These are phyloP conservation scores for Serrognathus titanus DNA, from an alignment of 2,888 invertebrate genomes.

Conservation along the genomic window DNA sequence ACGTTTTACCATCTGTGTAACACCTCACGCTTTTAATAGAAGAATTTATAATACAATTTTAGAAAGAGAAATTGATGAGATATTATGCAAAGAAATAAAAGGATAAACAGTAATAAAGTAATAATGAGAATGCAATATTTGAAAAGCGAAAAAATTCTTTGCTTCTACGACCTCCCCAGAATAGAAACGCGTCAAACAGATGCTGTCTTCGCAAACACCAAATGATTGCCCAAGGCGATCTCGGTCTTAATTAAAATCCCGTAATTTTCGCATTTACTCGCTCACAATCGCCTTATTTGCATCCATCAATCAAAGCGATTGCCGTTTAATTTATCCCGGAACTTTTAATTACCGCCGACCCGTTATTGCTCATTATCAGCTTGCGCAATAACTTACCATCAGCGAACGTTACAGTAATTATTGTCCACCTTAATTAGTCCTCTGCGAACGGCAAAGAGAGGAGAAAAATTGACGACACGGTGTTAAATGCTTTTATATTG, in stretches of 20 bases:
- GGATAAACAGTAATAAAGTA: neutral
- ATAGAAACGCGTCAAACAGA: neutral
- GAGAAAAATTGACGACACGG: conserved; percentile 24
- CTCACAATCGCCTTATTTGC: conserved; percentile 14
- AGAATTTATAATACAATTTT: neutral
- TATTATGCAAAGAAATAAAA: conserved; percentile 10
- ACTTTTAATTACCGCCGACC: conserved; percentile 11
- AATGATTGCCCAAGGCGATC: no score
- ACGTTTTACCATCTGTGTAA: no score
- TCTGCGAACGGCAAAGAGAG: conserved; percentile 9
- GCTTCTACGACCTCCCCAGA: neutral
- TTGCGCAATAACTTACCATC: conserved; percentile 11
- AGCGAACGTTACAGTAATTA: conserved; percentile 9
- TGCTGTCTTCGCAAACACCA: no score
- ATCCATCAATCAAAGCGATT: conserved; percentile 13
- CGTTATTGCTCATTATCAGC: neutral
- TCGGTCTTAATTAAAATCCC: conserved; percentile 12
- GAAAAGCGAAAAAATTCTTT: neutral
- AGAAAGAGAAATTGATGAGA: conserved; percentile 4
- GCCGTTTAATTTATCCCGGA: conserved; percentile 14
- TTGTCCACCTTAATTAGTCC: conserved; percentile 10
- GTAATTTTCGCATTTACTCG: conserved; percentile 11
- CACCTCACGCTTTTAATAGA: neutral
- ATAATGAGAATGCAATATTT: neutral
- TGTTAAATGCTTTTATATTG: conserved; percentile 25